A percentile compares a stretch with the other conserved stretches of the same genome.
Conservation (phyloP, 2,888 invertebrate genomes). For the Didymodactylos carnosus region DNA sequence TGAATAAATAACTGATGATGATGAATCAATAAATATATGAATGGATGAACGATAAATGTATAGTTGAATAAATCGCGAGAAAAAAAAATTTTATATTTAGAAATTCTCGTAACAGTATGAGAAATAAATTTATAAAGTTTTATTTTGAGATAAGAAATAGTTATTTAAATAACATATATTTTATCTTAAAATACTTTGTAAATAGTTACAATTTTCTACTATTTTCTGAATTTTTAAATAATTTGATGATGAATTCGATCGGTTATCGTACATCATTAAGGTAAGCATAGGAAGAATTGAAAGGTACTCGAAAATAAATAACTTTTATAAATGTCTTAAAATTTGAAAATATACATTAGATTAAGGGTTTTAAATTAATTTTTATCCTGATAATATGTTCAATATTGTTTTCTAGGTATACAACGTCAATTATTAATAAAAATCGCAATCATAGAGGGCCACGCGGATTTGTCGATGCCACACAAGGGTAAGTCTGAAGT, state of each 20-base stretch:
- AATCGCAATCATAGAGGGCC: neutral
- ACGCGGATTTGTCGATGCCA: neutral
- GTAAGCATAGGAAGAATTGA: too few species aligned
- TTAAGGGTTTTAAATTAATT: neutral
- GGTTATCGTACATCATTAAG: too few species aligned
- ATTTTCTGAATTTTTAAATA: too few species aligned
- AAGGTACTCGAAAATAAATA: too few species aligned
- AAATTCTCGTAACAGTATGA: neutral
- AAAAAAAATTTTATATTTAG: too few species aligned
- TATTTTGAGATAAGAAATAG: too few species aligned
- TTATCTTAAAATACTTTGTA: too few species aligned
- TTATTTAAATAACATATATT: neutral
- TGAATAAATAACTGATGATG: neutral
- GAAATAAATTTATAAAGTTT: neutral
- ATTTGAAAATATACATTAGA: too few species aligned
- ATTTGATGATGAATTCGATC: too few species aligned
- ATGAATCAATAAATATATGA: slow-evolving; percentile 1
- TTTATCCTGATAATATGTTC: too few species aligned
- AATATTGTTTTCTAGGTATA: neutral
- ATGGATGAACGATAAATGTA: neutral
- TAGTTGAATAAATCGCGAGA: slow-evolving; percentile 1
- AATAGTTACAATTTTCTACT: too few species aligned
- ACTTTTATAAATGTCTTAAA: too few species aligned
- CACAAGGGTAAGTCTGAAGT: neutral
- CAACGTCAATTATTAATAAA: neutral